Evolutionary conservation across 2,888 invertebrate species (phyloP).

Genomic region (Uloborus plumipes): DNA sequence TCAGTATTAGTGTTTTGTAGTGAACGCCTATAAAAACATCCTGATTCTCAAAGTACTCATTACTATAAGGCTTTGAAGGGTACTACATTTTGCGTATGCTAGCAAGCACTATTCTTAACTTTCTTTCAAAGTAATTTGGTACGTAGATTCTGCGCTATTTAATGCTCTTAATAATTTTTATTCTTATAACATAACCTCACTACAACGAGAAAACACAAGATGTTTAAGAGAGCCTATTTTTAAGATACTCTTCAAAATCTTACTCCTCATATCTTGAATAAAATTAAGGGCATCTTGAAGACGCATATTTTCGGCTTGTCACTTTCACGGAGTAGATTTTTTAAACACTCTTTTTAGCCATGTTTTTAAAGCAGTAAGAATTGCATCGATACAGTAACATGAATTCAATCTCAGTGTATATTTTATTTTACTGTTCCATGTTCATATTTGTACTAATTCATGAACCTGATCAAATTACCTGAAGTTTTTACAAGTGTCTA

Average conservation of each 20-base stretch:
- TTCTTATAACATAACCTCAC: slow-evolving; percentile 54
- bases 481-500: not conserved
- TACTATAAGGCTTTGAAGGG: slow-evolving; percentile 33
- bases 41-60: slow-evolving; percentile 42
- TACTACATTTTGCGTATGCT: not conserved
- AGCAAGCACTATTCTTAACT: slow-evolving; percentile 11
- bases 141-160: slow-evolving; percentile 49
- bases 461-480: no score
- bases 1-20: no score
- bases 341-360: slow-evolving; percentile 14
- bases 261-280: slow-evolving; percentile 50
- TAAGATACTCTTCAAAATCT: slow-evolving; percentile 50
- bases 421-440: slow-evolving; percentile 1
- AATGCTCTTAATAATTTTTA: slow-evolving; percentile 54
- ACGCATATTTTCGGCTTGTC: slow-evolving; percentile 41
- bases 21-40: not conserved
- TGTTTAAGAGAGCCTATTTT: slow-evolving; percentile 58
- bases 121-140: slow-evolving; percentile 57
- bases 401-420: not conserved
- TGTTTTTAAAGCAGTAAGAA: slow-evolving; percentile 18
- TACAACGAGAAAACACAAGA: slow-evolving; percentile 52
- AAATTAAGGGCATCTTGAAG: slow-evolving; percentile 33
- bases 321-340: slow-evolving; percentile 37
- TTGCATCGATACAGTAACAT: not conserved
- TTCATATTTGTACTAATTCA: not conserved